A percentile compares a stretch with the other conserved stretches of the same genome.
These are phyloP conservation scores for Trigoniulus corallinus DNA, from an alignment of 1,140 invertebrate species.

Conservation along the genomic window DNA sequence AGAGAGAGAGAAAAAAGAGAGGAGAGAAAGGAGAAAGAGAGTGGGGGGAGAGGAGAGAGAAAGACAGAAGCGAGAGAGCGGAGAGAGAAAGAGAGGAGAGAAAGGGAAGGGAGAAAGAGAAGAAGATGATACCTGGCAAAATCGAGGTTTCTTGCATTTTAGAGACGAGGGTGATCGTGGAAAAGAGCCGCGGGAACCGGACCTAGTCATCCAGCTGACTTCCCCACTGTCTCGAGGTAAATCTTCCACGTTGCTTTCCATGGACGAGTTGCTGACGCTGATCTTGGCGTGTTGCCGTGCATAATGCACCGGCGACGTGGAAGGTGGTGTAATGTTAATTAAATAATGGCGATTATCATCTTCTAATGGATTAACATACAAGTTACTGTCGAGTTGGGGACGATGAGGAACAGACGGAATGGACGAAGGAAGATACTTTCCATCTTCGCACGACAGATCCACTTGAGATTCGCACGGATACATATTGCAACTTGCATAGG, in stretches of 20 bases:
- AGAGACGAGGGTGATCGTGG: constrained; percentile 47
- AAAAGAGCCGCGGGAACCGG: constrained; percentile 40
- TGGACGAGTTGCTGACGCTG: not conserved
- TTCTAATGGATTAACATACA: constrained; percentile 81
- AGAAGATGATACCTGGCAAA: constrained; percentile 70
- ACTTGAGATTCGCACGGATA: constrained; percentile 69
- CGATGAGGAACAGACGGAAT: not conserved
- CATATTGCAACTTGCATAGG: constrained; percentile 87
- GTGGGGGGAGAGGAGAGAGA: too few relatives aligned
- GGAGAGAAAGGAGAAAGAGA: too few relatives aligned
- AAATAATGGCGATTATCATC: constrained; percentile 2
- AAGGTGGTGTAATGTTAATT: not conserved
- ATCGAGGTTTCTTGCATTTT: constrained; percentile 68
- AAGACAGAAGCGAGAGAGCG: too few relatives aligned
- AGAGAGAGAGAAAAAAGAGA: too few relatives aligned
- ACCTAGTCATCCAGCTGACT: not conserved
- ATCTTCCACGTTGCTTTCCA: not conserved
- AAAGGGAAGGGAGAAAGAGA: too few relatives aligned
- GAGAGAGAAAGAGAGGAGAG: too few relatives aligned
- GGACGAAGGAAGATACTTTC: constrained; percentile 5
- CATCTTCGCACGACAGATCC: constrained; percentile 12
- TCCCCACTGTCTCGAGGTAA: not conserved
- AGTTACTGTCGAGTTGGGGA: constrained; percentile 25
- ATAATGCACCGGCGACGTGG: not conserved
- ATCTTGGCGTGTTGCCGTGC: not conserved